Base-by-base conservation (phyloP, 2,888 invertebrate species). In the Amiota mariae region DNA sequence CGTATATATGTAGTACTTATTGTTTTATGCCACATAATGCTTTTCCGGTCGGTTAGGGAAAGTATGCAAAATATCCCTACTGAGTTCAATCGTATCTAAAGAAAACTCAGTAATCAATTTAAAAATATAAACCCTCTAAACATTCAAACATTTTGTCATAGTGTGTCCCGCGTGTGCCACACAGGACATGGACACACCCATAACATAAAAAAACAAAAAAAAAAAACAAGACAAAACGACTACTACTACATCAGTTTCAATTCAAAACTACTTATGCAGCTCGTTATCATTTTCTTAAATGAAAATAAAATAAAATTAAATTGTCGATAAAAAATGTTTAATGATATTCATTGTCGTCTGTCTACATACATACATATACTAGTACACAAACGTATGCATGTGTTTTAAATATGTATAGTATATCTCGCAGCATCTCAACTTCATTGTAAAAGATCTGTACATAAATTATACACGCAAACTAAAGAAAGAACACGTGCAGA, bases 1-100 rank as follows among this genome's bases (percentile, higher is more conserved):
- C 36, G 36, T 6, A 36, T 36, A 36, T 36, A 36, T 36, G n/a
- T n/a, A n/a, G n/a, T n/a, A n/a, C n/a, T n/a, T n/a, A n/a, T n/a
- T n/a, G 0, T 36, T 36, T 36, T 73, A 78, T 51, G 83, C 77
- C 82, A 78, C 83, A 80, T 86, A 83, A 86, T 84, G 85, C 86
- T 85, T 82, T 84, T 84, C 83, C 83, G 86, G 72, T 72, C 83
- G 86, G 72, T 72, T 73, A 75, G 72, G 75, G 74, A 75, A 72
- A 49, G 54, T 46, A 46, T n/a, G 20, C 49, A 67, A 11, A 51
- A 57, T 15, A 49, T 66, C 8, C 8, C 46, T 36, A 46, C 11
- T 48, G 76, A 67, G 70, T 49, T 12, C 48, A 59, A 49, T 49
- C 59, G 15, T 56, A 57, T 36, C 13, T 24, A 20, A 3, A 8